Percentiles rank a stretch among this genome's conserved stretches.
These are phyloP conservation scores for Apaloderma vittatum DNA, from an alignment of 2,113 vertebrate genomes.

Conservation along the genomic window DNA sequence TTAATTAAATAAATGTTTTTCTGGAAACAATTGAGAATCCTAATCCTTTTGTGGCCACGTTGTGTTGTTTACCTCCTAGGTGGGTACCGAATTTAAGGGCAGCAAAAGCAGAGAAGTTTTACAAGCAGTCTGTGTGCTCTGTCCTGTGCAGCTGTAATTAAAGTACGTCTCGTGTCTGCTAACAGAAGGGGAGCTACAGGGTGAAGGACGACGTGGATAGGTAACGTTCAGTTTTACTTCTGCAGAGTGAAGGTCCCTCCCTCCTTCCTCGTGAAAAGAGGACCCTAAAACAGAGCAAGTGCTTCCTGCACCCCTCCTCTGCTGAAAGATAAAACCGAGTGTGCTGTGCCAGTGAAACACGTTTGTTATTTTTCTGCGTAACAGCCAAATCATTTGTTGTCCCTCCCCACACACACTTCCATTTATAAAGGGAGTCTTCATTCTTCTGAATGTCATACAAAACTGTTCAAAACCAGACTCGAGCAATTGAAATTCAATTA, in stretches of 20 bases:
- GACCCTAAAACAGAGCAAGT: background rate
- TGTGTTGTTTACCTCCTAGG: background rate
- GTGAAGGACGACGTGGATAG: background rate
- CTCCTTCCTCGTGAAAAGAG: background rate
- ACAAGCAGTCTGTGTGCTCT: fast-evolving
- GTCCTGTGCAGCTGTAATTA: background rate
- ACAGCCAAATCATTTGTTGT: background rate
- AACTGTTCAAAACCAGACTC: background rate
- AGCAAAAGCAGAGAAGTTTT: background rate
- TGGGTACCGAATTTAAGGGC: background rate
- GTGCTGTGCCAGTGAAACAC: background rate
- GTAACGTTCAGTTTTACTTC: fast-evolving
- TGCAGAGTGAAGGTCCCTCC: background rate
- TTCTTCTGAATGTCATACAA: background rate
- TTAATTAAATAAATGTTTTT: background rate
- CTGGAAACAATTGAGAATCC: background rate
- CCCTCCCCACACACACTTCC: background rate
- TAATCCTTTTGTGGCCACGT: background rate
- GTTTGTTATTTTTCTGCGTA: background rate
- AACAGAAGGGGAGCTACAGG: background rate
- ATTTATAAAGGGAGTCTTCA: background rate
- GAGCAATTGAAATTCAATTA: background rate
- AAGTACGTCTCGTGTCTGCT: fast-evolving
- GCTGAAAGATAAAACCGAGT: fast-evolving
- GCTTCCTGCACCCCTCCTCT: background rate